Evolutionary conservation across 2,888 invertebrate species (phyloP).

Genomic region (Eledone cirrhosa): DNA sequence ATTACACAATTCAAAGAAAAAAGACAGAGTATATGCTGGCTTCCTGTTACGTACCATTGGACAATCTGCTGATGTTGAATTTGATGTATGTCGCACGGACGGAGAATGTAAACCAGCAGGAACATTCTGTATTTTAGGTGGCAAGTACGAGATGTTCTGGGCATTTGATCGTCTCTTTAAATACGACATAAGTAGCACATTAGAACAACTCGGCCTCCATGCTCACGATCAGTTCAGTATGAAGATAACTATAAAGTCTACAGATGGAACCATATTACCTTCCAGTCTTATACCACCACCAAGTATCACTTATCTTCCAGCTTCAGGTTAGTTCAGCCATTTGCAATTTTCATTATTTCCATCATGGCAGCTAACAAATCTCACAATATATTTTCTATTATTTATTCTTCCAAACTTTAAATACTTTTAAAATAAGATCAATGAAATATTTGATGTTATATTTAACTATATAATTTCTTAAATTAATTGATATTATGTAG

Average conservation of each 20-base stretch:
- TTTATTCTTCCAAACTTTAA: no score
- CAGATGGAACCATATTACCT: slow-evolving; percentile 35
- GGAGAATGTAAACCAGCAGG: slow-evolving; percentile 38
- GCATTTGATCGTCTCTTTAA: slow-evolving; percentile 40
- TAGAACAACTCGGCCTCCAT: slow-evolving; percentile 34
- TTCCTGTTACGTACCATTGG: slow-evolving; percentile 38
- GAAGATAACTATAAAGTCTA: slow-evolving; percentile 30
- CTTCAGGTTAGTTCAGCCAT: slow-evolving; percentile 26
- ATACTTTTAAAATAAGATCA: no score
- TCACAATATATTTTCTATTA: no score
- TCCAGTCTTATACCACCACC: slow-evolving; percentile 33
- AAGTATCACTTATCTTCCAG: slow-evolving; percentile 36
- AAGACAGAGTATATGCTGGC: slow-evolving; percentile 39
- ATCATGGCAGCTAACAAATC: no score
- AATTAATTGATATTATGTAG: no score
- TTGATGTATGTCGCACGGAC: slow-evolving; percentile 35
- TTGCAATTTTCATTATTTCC: no score
- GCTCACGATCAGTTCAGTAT: slow-evolving; percentile 36
- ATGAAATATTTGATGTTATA: no score
- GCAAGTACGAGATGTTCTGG: slow-evolving; percentile 40
- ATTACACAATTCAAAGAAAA: slow-evolving; percentile 26
- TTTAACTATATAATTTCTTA: no score
- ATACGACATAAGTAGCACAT: slow-evolving; percentile 40
- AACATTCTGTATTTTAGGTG: slow-evolving; percentile 40
- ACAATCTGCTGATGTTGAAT: slow-evolving; percentile 37